Evolutionary conservation across 2,888 invertebrate genomes (phyloP).

Genomic region (Hypsopygia costalis): DNA sequence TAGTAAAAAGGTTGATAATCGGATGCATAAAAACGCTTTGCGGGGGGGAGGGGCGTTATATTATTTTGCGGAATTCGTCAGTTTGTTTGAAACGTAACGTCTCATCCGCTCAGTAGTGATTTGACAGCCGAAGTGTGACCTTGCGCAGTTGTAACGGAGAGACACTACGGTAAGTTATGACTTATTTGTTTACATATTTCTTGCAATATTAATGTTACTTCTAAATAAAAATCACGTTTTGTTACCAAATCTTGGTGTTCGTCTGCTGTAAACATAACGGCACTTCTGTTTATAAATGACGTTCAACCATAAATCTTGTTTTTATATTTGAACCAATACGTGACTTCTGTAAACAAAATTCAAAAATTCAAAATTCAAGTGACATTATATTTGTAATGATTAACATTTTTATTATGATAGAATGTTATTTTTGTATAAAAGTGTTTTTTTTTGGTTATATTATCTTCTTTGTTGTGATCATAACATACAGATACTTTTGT

Average conservation of each 20-base stretch:
- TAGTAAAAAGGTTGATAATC: neutral
- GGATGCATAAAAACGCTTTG: neutral
- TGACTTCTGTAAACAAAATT: constrained; percentile 4
- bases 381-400: constrained; percentile 2
- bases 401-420: neutral
- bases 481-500: too few relatives aligned
- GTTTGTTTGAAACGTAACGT: constrained; percentile 1
- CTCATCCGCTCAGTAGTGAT: constrained; percentile 1
- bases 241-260: constrained; percentile 7
- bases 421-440: constrained; percentile 2
- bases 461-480: neutral
- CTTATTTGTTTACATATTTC: neutral
- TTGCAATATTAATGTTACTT: constrained; percentile 1
- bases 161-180: constrained; percentile 9
- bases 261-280: constrained; percentile 9
- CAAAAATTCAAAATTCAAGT: too few relatives aligned
- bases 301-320: neutral
- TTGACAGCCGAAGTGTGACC: neutral
- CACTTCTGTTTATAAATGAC: constrained; percentile 3
- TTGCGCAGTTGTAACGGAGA: constrained; percentile 3
- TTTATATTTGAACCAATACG: constrained; percentile 2
- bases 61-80: constrained; percentile 1
- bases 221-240: constrained; percentile 8
- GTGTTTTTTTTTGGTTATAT: neutral
- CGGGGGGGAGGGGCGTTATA: neutral